Percentiles rank a stretch among this genome's conserved stretches.
Evolutionary conservation across 2,113 vertebrate species (phyloP).

Genomic region (Vulpes vulpes): DNA sequence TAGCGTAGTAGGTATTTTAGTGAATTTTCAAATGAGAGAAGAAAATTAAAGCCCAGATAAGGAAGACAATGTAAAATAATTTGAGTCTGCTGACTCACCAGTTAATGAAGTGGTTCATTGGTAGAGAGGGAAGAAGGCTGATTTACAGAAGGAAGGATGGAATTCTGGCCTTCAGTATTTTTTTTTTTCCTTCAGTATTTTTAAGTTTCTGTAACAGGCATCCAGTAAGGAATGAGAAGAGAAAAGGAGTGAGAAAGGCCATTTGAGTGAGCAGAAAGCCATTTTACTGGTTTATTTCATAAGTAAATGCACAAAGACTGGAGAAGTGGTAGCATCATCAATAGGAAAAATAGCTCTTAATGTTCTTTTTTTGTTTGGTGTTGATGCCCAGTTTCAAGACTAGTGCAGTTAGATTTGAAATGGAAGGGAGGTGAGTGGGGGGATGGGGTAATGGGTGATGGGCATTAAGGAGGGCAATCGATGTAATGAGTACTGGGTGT

Average conservation of each 20-base stretch:
- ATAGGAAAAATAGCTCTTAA: background rate
- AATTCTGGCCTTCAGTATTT: background rate
- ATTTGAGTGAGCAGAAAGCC: background rate
- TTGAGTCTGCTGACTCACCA: background rate
- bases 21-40: constrained; percentile 1
- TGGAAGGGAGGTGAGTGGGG: background rate
- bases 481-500: too few relatives aligned
- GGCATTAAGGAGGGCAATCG: too few relatives aligned
- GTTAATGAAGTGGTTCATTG: background rate
- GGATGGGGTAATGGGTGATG: too few relatives aligned
- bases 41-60: background rate
- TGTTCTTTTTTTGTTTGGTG: background rate
- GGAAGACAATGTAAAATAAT: background rate
- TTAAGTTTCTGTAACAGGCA: background rate
- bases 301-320: background rate
- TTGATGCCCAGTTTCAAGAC: background rate
- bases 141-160: background rate
- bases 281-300: background rate
- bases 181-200: too few relatives aligned
- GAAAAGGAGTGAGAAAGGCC: background rate
- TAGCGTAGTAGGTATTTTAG: background rate
- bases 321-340: background rate
- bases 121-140: background rate
- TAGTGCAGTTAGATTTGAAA: background rate
- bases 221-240: background rate